Evolutionary conservation across 2,113 vertebrate genomes (phyloP).

Genomic region (Cyanistes caeruleus): DNA sequence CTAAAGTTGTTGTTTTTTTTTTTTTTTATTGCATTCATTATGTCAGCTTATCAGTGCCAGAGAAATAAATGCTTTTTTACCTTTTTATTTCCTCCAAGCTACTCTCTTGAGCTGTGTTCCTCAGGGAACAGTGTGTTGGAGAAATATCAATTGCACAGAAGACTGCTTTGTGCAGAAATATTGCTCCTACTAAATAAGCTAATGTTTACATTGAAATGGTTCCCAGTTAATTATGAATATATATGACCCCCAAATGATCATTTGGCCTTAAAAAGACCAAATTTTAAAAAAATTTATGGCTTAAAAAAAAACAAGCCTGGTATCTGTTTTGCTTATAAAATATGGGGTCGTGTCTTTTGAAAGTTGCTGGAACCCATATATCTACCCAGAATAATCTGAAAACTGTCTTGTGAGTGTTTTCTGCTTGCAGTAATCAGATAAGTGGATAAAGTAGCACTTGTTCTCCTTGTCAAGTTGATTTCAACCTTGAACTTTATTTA

Average conservation of each 20-base stretch:
- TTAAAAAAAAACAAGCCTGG: not conserved
- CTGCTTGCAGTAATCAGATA: not conserved
- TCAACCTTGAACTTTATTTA: not conserved
- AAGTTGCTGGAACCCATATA: not conserved
- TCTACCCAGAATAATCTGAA: not conserved
- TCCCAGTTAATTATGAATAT: conserved; percentile 61
- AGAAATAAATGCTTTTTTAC: conserved; percentile 48
- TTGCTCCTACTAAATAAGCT: conserved; percentile 37
- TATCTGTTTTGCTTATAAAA: conserved; percentile 6
- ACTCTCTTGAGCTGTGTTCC: conserved; percentile 33
- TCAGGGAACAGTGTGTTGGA: not conserved
- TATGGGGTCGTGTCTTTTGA: not conserved
- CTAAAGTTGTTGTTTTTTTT: not conserved
- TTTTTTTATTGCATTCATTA: conserved; percentile 32
- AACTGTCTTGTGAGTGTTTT: not conserved
- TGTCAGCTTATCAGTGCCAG: conserved; percentile 17
- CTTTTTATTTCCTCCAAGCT: conserved; percentile 38
- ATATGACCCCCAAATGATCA: conserved; percentile 30
- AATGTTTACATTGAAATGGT: conserved; percentile 49
- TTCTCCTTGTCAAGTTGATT: not conserved
- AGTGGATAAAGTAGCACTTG: not conserved
- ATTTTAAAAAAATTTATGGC: not conserved
- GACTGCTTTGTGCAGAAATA: conserved; percentile 45
- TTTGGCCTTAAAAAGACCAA: not conserved
- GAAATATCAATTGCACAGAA: conserved; percentile 37